A percentile compares a stretch with the other conserved stretches of the same genome.
Conservation (phyloP, 2,888 invertebrate genomes). For the Coelinius sp. region DNA sequence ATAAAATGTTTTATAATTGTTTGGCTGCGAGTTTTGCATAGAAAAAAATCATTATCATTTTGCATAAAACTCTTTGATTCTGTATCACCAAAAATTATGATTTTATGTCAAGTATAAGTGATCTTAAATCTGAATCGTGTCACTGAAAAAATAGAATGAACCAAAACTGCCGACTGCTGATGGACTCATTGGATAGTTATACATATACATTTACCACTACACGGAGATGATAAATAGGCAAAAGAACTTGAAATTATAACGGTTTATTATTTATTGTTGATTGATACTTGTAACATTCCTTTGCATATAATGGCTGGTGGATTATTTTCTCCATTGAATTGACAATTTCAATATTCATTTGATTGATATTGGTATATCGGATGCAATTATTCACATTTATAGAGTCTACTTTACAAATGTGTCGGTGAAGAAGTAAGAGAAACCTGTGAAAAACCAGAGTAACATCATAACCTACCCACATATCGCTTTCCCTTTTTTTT, state of each 20-base stretch:
- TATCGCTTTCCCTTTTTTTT: neutral
- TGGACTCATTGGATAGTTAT: slow-evolving; percentile 6
- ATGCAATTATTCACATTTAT: neutral
- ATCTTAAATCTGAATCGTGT: slow-evolving; percentile 38
- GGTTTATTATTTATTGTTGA: slow-evolving; percentile 5
- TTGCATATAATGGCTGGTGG: neutral
- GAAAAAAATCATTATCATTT: slow-evolving; percentile 36
- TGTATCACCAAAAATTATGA: neutral
- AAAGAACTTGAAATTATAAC: slow-evolving; percentile 6
- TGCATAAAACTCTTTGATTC: slow-evolving; percentile 32
- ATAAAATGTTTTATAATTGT: slow-evolving; percentile 58
- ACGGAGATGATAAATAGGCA: slow-evolving; percentile 1
- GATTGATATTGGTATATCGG: neutral
- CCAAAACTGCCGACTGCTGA: slow-evolving; percentile 52
- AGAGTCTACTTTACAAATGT: slow-evolving; percentile 5
- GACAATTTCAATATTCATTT: neutral
- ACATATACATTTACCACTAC: neutral
- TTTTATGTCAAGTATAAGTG: neutral
- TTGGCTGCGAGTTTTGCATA: slow-evolving; percentile 53
- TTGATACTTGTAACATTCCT: neutral
- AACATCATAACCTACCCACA: slow-evolving; percentile 8
- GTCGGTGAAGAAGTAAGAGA: neutral
- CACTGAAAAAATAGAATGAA: slow-evolving; percentile 55
- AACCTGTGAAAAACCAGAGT: slow-evolving; percentile 2
- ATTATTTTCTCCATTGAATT: neutral